These are phyloP conservation scores for Zhuqinia jingwanae DNA, from an alignment of 2,888 invertebrate genomes.

Conservation along the genomic window DNA sequence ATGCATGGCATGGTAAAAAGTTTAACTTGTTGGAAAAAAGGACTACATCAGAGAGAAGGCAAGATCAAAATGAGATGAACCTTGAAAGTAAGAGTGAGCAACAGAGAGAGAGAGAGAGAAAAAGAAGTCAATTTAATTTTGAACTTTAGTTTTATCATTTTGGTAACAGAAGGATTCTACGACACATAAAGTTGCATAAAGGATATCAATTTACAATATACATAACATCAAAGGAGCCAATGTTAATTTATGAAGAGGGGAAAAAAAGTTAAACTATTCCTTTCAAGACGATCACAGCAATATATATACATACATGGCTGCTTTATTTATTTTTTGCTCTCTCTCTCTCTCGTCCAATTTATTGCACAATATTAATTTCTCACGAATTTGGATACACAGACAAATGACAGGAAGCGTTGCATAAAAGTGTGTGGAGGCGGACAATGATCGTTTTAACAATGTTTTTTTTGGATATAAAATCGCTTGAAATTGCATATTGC, in stretches of 20 bases:
- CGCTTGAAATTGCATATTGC: conserved; percentile 31
- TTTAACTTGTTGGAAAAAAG: not conserved
- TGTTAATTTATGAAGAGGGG: conserved; percentile 56
- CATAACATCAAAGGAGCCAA: conserved; percentile 31
- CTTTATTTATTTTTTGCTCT: not conserved
- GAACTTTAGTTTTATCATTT: not conserved
- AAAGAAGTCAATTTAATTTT: not conserved
- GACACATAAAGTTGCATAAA: conserved; percentile 35
- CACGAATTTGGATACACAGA: not conserved
- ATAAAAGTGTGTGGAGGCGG: conserved; percentile 27
- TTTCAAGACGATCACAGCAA: too few species aligned
- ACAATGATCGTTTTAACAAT: conserved; percentile 34
- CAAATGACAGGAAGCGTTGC: conserved; percentile 53
- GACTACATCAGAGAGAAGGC: not conserved
- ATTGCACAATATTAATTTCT: conserved; percentile 42
- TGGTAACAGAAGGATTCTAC: not conserved
- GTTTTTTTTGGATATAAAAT: conserved; percentile 42
- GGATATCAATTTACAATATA: conserved; percentile 31
- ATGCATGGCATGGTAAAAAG: conserved; percentile 37
- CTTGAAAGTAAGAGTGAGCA: conserved; percentile 9
- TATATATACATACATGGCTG: too few species aligned
- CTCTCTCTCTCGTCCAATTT: not conserved
- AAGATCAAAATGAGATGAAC: conserved; percentile 1
- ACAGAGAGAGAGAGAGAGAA: not conserved
- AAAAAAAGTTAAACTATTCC: not conserved